Evolutionary conservation across 2,113 vertebrate genomes (phyloP).

Genomic region (Nesogale talazaci): DNA sequence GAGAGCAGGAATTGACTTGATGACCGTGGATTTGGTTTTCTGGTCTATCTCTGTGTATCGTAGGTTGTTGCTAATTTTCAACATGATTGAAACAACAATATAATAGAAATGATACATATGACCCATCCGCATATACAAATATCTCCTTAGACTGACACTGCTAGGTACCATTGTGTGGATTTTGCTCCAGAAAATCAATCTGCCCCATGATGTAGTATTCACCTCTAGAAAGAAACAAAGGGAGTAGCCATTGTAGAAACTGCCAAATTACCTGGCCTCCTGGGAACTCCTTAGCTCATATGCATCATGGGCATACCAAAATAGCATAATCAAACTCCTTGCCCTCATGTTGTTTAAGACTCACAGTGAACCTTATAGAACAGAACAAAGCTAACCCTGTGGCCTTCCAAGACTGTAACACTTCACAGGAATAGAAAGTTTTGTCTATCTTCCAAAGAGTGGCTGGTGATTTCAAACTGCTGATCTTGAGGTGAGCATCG

Average conservation of each 20-base stretch:
- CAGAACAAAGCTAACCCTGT: no score
- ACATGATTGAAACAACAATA: constrained; percentile 2
- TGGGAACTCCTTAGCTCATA: neutral
- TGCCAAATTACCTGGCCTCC: neutral
- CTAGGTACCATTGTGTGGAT: neutral
- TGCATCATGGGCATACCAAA: neutral
- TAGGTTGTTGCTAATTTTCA: neutral
- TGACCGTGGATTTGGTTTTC: no score
- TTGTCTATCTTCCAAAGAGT: no score
- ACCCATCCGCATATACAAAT: constrained; percentile 1
- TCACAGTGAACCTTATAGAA: no score
- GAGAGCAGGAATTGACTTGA: no score
- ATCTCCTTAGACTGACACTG: neutral
- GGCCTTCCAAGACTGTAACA: no score
- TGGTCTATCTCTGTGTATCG: neutral
- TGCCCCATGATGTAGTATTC: neutral
- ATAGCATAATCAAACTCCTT: no score
- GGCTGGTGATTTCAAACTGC: no score
- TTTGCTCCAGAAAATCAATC: constrained; percentile 24
- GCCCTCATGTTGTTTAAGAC: no score
- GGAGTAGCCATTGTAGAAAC: neutral
- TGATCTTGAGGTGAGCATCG: no score
- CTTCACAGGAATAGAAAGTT: no score
- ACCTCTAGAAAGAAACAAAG: constrained; percentile 13
- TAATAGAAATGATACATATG: constrained; percentile 26